Percentiles rank a stretch among this genome's conserved stretches.
Evolutionary conservation across 2,888 invertebrate genomes (phyloP).

Genomic region (Eucera pruinosa): DNA sequence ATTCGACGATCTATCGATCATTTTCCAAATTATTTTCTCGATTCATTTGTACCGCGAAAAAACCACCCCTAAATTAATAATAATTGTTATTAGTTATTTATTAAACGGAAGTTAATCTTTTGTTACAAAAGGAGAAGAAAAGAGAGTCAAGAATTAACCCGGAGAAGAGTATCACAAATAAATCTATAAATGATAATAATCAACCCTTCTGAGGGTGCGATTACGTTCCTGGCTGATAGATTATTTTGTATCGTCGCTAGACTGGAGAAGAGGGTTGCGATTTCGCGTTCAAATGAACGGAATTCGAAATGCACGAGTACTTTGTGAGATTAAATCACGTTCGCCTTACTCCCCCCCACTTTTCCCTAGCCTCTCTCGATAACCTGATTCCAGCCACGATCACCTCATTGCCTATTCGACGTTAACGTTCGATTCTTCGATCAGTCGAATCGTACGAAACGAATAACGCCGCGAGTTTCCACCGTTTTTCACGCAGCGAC

Average conservation of each 20-base stretch:
- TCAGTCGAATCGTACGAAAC: neutral
- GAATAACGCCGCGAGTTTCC: too few relatives aligned
- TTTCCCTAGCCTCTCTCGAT: constrained; percentile 27
- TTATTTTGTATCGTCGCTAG: constrained; percentile 25
- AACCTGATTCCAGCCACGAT: constrained; percentile 40
- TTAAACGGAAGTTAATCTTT: too few relatives aligned
- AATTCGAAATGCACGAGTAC: constrained; percentile 47
- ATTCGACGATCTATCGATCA: too few relatives aligned
- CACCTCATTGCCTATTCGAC: constrained; percentile 38
- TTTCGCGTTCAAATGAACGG: constrained; percentile 14
- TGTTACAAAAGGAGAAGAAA: too few relatives aligned
- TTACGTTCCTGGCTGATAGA: constrained; percentile 22
- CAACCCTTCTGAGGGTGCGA: constrained; percentile 4
- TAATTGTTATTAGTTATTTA: too few relatives aligned
- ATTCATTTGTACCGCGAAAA: too few relatives aligned
- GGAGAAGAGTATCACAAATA: too few relatives aligned
- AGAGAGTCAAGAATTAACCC: too few relatives aligned
- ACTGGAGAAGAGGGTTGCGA: neutral
- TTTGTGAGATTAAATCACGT: constrained; percentile 48
- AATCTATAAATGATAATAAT: too few relatives aligned
- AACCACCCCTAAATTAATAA: too few relatives aligned
- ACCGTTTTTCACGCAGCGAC: constrained; percentile 2
- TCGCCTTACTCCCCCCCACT: constrained; percentile 32
- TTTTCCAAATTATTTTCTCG: too few relatives aligned
- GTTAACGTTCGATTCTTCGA: constrained; percentile 37